phyloP scores from a whole-genome alignment of 2,113 vertebrate species.

The Podarcis muralis region DNA sequence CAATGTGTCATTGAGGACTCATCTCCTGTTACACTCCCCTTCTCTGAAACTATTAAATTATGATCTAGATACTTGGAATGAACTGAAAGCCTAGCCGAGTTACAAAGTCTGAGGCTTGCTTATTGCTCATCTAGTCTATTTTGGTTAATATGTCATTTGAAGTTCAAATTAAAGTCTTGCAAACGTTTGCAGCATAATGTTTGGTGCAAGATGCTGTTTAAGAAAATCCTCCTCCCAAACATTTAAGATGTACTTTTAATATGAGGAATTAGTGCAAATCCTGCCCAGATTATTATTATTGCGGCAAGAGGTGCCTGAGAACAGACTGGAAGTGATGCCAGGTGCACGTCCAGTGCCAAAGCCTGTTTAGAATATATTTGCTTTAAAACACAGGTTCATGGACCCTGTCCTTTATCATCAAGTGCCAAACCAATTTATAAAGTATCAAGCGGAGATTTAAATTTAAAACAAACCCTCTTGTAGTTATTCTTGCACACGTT shows the following conservation, averaged over 20 bases:
- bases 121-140: slow-evolving; percentile 28
- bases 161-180: slow-evolving; percentile 37
- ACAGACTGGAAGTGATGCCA: slow-evolving; percentile 19
- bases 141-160: slow-evolving; percentile 43
- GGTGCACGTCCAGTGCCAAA: neutral
- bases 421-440: neutral
- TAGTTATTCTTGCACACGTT: neutral
- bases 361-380: neutral
- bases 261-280: slow-evolving; percentile 11
- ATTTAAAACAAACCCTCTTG: neutral
- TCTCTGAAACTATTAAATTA: slow-evolving; percentile 33
- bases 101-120: slow-evolving; percentile 6
- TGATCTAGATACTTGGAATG: slow-evolving; percentile 20
- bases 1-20: neutral
- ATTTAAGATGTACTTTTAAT: slow-evolving; percentile 28
- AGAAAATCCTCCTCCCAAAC: slow-evolving; percentile 11
- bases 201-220: slow-evolving; percentile 25
- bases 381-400: neutral
- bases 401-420: neutral
- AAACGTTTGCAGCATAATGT: slow-evolving; percentile 11
- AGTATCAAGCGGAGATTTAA: slow-evolving; percentile 13
- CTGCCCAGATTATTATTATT: neutral
- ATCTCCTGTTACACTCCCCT: neutral
- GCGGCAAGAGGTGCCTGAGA: slow-evolving; percentile 12
- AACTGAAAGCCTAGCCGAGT: slow-evolving; percentile 19